Base-by-base conservation (phyloP, 2,113 vertebrate species). In the Morphnarchus princeps region DNA sequence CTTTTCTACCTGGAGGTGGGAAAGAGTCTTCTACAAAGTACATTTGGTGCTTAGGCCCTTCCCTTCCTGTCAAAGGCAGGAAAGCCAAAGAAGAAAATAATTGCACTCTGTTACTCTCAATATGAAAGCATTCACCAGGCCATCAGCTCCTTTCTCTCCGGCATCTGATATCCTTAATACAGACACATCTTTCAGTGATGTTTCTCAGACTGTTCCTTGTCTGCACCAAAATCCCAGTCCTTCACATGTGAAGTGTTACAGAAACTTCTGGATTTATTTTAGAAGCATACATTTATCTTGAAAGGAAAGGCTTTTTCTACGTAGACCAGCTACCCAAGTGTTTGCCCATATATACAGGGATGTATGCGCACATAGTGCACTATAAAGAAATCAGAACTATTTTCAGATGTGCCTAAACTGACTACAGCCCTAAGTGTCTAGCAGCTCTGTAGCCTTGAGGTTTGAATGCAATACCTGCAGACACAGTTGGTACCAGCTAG, bases 311-410 rank as follows among this genome's bases (percentile, higher is more conserved):
- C 9, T 79, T 2, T 19, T 36, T 49, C 38, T 73, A 2, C 3
- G 0, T 15, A 49, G 29, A 73, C 16, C 54, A 90, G 19, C 8
- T 69, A 47, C 28, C 19, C 22, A 59, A 31, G 45, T 28, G 50
- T 72, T 59, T 84, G 19, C 32, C 38, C 25, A 9, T 32, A 11
- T 21, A 42, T 28, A 19, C 11, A 66, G 16, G 7, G 49, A 40
- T n/a, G 3, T 52, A 13, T 42, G 7, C 1, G 0, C 32, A 24
- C 2, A 0, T 16, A n/a, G 15, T 45, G 29, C 6, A 15, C 47
- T 55, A 6, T 28, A 50, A 76, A 55, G 21, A 61, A 36, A 58
- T 47, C 14, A 34, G 31, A 36, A 31, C 15, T 72, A 1, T 61
- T 85, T 69, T 90, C 87, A 85, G 17, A 61, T 47, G 20, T 79